Percentiles rank a stretch among this genome's conserved stretches.
phyloP scores from a whole-genome alignment of 37 sponge, comb jelly and placozoan genomes.

The Bolinopsis microptera region DNA sequence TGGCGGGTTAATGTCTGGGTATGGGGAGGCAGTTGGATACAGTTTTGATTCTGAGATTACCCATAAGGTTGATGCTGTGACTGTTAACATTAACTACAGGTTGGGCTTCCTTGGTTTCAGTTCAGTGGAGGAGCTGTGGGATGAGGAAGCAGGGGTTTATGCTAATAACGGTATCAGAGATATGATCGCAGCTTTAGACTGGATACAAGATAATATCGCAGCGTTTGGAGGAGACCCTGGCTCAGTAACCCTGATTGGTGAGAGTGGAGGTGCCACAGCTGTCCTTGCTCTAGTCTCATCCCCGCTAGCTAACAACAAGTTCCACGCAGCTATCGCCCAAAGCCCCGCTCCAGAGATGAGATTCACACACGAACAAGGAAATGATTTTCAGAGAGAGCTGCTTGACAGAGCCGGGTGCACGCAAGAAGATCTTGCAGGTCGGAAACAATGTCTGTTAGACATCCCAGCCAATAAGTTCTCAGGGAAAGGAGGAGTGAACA shows the following conservation, averaged over 20 bases:
- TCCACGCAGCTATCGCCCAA: constrained; percentile 25
- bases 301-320: constrained; percentile 59
- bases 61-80: neutral
- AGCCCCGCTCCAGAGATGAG: constrained; percentile 38
- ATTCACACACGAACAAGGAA: neutral
- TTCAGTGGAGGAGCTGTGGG: constrained; percentile 45
- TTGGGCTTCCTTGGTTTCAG: constrained; percentile 36
- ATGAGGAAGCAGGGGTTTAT: constrained; percentile 3
- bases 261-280: constrained; percentile 64
- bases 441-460: neutral
- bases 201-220: constrained; percentile 56
- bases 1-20: neutral
- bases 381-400: neutral
- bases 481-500: neutral
- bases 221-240: constrained; percentile 30
- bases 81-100: constrained; percentile 61
- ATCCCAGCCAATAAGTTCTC: neutral
- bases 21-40: neutral
- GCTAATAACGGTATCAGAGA: constrained; percentile 58
- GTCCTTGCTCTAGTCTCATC: constrained; percentile 21
- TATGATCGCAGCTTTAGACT: constrained; percentile 14
- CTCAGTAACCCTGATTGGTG: constrained; percentile 17
- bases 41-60: constrained; percentile 40
- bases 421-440: neutral
- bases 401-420: neutral